These are phyloP conservation scores for Aethina tumida DNA, from an alignment of 1,140 invertebrate genomes.

Conservation along the genomic window DNA sequence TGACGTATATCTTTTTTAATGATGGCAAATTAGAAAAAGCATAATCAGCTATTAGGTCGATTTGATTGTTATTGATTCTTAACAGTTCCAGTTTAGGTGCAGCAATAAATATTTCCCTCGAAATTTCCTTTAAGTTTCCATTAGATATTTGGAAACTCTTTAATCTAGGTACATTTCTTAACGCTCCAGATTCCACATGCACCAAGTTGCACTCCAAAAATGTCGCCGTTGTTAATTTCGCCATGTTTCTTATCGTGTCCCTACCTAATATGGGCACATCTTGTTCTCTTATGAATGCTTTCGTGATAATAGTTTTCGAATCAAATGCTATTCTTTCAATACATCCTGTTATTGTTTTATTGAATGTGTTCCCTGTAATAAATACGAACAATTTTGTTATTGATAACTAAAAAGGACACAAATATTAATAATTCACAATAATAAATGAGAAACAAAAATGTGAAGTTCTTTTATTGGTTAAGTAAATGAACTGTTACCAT, in stretches of 20 bases:
- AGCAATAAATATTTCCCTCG: constrained; percentile 9
- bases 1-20: constrained; percentile 9
- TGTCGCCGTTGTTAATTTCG: constrained; percentile 6
- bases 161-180: constrained; percentile 12
- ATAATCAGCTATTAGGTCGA: constrained; percentile 12
- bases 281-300: constrained; percentile 12
- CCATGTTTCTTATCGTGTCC: constrained; percentile 16
- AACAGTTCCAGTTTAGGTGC: constrained; percentile 7
- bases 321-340: constrained; percentile 12
- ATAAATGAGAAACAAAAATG: too few relatives aligned
- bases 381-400: too few relatives aligned
- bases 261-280: constrained; percentile 9
- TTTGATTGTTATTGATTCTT: constrained; percentile 13
- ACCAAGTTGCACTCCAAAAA: constrained; percentile 11
- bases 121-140: constrained; percentile 13
- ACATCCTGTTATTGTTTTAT: constrained; percentile 10
- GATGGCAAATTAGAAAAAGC: constrained; percentile 13
- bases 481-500: too few relatives aligned
- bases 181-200: constrained; percentile 7
- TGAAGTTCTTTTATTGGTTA: too few relatives aligned
- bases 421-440: too few relatives aligned
- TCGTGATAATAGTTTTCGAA: constrained; percentile 4
- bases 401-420: too few relatives aligned
- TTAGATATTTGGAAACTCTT: constrained; percentile 10
- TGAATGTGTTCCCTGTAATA: too few relatives aligned